phyloP scores from a whole-genome alignment of 1,140 invertebrate genomes.

The Pogonognathellus flavescens region DNA sequence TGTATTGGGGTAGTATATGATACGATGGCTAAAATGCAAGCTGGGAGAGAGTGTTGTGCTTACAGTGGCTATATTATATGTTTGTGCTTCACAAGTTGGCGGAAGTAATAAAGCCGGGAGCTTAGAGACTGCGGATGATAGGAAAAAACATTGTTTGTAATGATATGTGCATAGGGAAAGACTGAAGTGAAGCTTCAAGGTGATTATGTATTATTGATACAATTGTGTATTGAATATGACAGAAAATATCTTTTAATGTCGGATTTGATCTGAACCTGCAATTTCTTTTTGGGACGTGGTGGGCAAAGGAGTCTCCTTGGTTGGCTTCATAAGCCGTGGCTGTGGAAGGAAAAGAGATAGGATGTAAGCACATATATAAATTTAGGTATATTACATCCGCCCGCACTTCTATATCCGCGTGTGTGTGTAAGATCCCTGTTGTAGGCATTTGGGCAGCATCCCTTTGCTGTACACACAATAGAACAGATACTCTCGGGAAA shows the following conservation, averaged over 20 bases:
- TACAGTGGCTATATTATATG: background rate
- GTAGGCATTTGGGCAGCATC: conserved; percentile 43
- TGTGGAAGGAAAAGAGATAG: conserved; percentile 30
- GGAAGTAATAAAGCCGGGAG: conserved; percentile 16
- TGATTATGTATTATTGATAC: conserved; percentile 64
- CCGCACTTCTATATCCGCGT: background rate
- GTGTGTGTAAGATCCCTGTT: background rate
- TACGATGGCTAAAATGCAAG: too few relatives aligned
- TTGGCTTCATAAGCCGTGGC: conserved; percentile 25
- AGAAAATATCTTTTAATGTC: conserved; percentile 64
- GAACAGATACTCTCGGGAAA: conserved; percentile 62
- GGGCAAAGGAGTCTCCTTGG: conserved; percentile 23
- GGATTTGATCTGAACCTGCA: conserved; percentile 58
- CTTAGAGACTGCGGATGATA: background rate
- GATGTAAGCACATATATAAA: conserved; percentile 34
- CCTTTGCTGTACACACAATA: conserved; percentile 48
- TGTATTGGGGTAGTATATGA: too few relatives aligned
- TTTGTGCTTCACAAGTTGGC: background rate
- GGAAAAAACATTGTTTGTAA: background rate
- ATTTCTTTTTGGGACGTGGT: conserved; percentile 36
- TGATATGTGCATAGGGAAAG: conserved; percentile 18
- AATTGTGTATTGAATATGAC: conserved; percentile 64
- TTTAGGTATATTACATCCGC: conserved; percentile 19
- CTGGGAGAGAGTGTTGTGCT: background rate
- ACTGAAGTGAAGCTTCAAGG: background rate